phyloP scores from a whole-genome alignment of 2,113 vertebrate species.

The Gadus chalcogrammus region DNA sequence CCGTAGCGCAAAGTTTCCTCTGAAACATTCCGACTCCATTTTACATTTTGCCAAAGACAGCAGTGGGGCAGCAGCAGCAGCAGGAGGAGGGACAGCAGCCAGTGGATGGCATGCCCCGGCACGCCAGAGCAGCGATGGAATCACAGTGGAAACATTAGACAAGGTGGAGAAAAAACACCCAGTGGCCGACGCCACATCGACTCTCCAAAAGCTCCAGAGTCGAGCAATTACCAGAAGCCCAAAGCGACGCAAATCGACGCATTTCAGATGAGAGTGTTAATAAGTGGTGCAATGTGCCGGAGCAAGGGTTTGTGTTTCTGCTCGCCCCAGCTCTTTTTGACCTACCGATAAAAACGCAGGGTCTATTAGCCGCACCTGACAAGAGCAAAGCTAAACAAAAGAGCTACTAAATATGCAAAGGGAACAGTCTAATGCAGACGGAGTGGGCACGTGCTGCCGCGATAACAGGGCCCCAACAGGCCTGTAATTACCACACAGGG shows the following conservation, averaged over 20 bases:
- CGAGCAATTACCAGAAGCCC: too few species aligned
- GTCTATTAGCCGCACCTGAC: slow-evolving; percentile 42
- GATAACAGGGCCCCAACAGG: slow-evolving; percentile 18
- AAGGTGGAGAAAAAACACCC: neutral
- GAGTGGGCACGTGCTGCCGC: slow-evolving; percentile 20
- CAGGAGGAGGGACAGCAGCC: too few species aligned
- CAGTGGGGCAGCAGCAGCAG: too few species aligned
- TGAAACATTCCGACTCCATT: too few species aligned
- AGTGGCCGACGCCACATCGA: neutral
- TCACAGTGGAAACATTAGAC: neutral
- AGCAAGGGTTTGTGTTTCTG: neutral
- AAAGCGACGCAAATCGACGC: too few species aligned
- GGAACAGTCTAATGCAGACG: slow-evolving; percentile 25
- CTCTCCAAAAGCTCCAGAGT: neutral
- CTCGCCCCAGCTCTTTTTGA: slow-evolving; percentile 36
- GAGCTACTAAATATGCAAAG: slow-evolving; percentile 49
- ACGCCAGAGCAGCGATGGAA: neutral
- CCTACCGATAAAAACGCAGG: slow-evolving; percentile 48
- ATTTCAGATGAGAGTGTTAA: too few species aligned
- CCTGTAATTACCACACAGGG: too few species aligned
- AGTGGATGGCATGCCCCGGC: too few species aligned
- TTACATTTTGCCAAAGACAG: too few species aligned
- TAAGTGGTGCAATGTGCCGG: too few species aligned
- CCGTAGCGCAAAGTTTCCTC: too few species aligned
- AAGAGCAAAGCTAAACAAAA: slow-evolving; percentile 38